Conservation (phyloP, 2,797 vertebrate species). For the Rousettus madagascariensis region DNA sequence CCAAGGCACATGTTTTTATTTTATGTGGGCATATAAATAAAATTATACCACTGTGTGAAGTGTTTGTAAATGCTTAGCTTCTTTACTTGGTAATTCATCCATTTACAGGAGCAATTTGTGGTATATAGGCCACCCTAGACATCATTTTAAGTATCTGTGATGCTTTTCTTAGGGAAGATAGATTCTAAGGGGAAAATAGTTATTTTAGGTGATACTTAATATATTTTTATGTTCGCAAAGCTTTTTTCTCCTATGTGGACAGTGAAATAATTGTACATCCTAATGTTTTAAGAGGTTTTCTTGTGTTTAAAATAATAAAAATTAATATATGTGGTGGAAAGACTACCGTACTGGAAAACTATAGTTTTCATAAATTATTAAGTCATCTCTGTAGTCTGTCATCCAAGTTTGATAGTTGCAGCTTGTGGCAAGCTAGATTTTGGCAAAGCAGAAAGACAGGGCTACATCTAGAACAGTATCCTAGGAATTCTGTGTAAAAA, state of each 20-base stretch:
- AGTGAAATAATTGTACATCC: constrained; percentile 35
- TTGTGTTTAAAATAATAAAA: constrained; percentile 55
- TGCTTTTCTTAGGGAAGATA: constrained; percentile 36
- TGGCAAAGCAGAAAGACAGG: background rate
- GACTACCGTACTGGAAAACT: constrained; percentile 20
- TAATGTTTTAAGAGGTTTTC: constrained; percentile 49
- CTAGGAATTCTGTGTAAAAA: background rate
- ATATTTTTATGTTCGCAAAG: background rate
- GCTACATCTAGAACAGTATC: background rate
- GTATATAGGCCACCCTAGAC: background rate
- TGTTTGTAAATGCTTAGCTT: constrained; percentile 47
- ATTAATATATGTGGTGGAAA: constrained; percentile 28
- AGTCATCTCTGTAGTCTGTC: background rate
- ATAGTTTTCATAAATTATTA: constrained; percentile 50
- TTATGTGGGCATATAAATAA: constrained; percentile 58
- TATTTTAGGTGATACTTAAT: constrained; percentile 23
- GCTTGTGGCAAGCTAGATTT: background rate
- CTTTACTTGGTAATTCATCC: constrained; percentile 43
- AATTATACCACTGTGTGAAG: constrained; percentile 37
- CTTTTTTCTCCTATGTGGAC: background rate
- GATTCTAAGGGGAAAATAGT: constrained; percentile 31
- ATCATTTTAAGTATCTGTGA: constrained; percentile 43
- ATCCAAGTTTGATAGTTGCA: constrained; percentile 4
- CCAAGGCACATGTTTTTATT: constrained; percentile 35
- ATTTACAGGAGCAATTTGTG: constrained; percentile 40